Evolutionary conservation across 2,113 vertebrate genomes (phyloP), one percentile per base, ranked within the genome.

Genomic region (Craseonycteris thonglongyai): DNA sequence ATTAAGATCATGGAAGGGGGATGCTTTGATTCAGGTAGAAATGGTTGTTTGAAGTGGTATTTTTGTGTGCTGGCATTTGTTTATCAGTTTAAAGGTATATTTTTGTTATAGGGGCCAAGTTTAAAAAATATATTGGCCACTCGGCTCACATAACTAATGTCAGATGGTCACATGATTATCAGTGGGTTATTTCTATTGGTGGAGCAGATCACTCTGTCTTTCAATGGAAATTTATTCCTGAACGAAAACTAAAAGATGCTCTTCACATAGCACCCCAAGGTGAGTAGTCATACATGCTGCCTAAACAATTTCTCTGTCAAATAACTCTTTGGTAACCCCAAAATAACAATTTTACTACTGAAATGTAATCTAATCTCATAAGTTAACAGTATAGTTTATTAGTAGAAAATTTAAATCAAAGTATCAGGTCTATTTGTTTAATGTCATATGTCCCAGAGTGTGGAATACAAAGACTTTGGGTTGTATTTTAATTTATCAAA

Each of bases 181-280:
- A 99, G 97, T 99, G 99, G 99, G 99, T 99, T 94, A 99, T 99
- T 97, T 99, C 99, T 87, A 99, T 99, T 76, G 99, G 99, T 90
- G 99, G 99, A 96, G 99, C 99, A 42, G 99, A 99, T 97, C 99
- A 99, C 96, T 99, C 99, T 65, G 99, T 99, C 97, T 99, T 99
- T 97, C 99, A 99, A 98, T 99, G 99, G 99, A 99, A 99, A 97
- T 99, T 99, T 98, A 98, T 99, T 96, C 99, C 99, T 12, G 99
- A 99, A 96, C 98, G 99, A 93, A 99, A 99, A 93, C 91, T 99
- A 69, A 99, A 99, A 98, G 99, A 99, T 95, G 98, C 98, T 78
- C 98, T 99, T 96, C 99, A 99, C 96, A 99, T 99, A 98, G 99
- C 99, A 65, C 99, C 99, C 16, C 99, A 99, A 98, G 99, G 99